Percentiles rank a stretch among this genome's conserved stretches.
Evolutionary conservation across 2,797 vertebrate species (phyloP).

Genomic region (Sorex maritimensis): DNA sequence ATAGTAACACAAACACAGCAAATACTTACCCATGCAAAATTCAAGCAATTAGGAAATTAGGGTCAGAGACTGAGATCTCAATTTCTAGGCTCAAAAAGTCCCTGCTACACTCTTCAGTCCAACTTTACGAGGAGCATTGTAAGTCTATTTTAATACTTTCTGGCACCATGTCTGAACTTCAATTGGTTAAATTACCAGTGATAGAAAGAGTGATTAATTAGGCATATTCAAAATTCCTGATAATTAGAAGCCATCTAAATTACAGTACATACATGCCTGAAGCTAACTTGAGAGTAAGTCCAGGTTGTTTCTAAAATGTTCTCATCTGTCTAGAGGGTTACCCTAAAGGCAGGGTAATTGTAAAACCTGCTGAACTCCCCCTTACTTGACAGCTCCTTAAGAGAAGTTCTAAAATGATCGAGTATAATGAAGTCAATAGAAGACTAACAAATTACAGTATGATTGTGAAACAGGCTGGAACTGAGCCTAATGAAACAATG

Average conservation of each 20-base stretch:
- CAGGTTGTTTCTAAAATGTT: constrained; percentile 46
- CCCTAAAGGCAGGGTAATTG: constrained; percentile 30
- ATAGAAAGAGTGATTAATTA: constrained; percentile 26
- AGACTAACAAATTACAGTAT: constrained; percentile 48
- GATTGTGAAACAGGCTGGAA: constrained; percentile 44
- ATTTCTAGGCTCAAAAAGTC: neutral
- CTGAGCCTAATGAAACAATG: constrained; percentile 40
- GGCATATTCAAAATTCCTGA: constrained; percentile 11
- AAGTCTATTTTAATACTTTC: neutral
- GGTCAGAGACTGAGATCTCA: neutral
- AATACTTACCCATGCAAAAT: neutral
- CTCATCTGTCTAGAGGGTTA: constrained; percentile 28
- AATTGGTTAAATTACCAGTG: constrained; percentile 10
- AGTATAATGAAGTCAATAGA: constrained; percentile 60
- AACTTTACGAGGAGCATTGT: constrained; percentile 12
- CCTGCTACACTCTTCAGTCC: neutral
- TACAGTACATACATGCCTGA: neutral
- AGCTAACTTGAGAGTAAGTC: neutral
- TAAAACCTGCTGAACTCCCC: constrained; percentile 1
- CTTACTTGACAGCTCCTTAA: constrained; percentile 25
- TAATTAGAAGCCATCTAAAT: neutral
- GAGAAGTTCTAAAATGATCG: neutral
- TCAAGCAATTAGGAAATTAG: neutral
- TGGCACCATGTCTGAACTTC: constrained; percentile 16
- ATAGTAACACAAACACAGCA: neutral